These are phyloP conservation scores for Decapterus maruadsi DNA, from an alignment of 2,797 vertebrate genomes.

Conservation along the genomic window DNA sequence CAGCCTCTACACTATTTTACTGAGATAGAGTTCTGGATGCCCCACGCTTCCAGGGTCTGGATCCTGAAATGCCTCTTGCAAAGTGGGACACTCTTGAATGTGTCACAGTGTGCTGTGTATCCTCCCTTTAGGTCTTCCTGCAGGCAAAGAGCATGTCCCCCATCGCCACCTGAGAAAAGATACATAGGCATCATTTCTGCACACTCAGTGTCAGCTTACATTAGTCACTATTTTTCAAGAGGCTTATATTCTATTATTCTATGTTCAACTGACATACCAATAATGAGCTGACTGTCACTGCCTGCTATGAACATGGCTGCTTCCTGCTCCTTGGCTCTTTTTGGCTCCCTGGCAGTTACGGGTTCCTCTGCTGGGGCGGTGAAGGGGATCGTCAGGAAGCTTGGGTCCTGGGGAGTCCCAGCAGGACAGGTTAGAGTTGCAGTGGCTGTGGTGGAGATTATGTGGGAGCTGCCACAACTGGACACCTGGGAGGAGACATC, in stretches of 20 bases:
- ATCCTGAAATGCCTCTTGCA: constrained; percentile 89
- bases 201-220: neutral
- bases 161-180: constrained; percentile 85
- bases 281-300: constrained; percentile 80
- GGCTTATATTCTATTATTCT: neutral
- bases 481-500: constrained; percentile 56
- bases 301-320: constrained; percentile 89
- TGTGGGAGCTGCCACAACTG: constrained; percentile 27
- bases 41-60: constrained; percentile 91
- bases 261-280: constrained; percentile 80
- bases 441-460: constrained; percentile 30
- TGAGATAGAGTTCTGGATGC: constrained; percentile 84
- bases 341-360: constrained; percentile 69
- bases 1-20: constrained; percentile 18
- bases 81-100: constrained; percentile 89
- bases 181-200: constrained; percentile 15
- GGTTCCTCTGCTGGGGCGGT: constrained; percentile 47
- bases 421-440: constrained; percentile 50
- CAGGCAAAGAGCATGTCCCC: constrained; percentile 86
- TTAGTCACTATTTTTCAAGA: neutral
- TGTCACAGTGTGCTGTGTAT: constrained; percentile 86
- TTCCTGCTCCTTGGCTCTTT: constrained; percentile 74
- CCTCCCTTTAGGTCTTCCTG: constrained; percentile 83
- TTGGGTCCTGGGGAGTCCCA: constrained; percentile 71
- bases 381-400: constrained; percentile 71